phyloP scores from a whole-genome alignment of 1,140 invertebrate species.

The Penaeus chinensis region DNA sequence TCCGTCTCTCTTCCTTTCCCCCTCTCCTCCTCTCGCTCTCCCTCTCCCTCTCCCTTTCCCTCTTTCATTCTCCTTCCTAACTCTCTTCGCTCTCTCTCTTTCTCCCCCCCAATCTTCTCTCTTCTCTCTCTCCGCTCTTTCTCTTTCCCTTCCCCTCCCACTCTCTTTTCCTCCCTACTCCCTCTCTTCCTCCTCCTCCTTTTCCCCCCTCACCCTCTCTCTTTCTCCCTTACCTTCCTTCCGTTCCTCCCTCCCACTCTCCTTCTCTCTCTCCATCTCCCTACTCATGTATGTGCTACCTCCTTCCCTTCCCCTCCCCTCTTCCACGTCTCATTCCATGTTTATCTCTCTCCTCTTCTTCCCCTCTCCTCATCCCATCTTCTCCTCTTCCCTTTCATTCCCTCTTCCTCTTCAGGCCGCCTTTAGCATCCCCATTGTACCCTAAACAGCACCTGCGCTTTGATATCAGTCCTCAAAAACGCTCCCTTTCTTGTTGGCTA shows the following conservation, averaged over 20 bases:
- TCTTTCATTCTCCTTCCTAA: too few relatives aligned
- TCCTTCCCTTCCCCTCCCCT: background rate
- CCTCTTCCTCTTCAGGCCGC: background rate
- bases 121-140: background rate
- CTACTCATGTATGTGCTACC: background rate
- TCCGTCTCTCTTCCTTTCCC: too few relatives aligned
- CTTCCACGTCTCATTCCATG: background rate
- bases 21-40: too few relatives aligned
- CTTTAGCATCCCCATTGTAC: background rate
- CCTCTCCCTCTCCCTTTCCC: too few relatives aligned
- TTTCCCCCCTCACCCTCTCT: background rate
- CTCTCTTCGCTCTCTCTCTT: too few relatives aligned
- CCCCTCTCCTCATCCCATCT: background rate
- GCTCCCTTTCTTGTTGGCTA: background rate
- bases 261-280: background rate
- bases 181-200: background rate
- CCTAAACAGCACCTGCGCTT: conserved; percentile 11
- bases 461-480: background rate
- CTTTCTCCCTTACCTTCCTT: background rate
- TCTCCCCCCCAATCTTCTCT: background rate
- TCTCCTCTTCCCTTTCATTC: background rate
- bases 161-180: background rate
- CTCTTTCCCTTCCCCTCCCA: background rate
- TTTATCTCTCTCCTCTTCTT: background rate
- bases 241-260: background rate